Conservation (phyloP, 2,888 invertebrate genomes). For the Calliphora vomitoria region DNA sequence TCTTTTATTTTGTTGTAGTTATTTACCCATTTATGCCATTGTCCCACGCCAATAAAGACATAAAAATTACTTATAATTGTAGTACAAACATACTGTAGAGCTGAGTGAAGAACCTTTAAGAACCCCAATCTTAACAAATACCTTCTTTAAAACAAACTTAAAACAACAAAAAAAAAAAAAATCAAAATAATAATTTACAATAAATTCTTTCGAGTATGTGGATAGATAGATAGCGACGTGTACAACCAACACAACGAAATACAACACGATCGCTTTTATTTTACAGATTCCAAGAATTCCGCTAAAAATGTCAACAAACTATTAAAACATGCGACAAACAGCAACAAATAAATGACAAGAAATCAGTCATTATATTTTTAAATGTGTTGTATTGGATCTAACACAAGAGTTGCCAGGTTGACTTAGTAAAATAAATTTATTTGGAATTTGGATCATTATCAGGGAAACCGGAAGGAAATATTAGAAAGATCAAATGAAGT, state of each 20-base stretch:
- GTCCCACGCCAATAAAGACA: constrained; percentile 79
- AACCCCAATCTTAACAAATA: constrained; percentile 36
- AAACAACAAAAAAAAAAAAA: constrained; percentile 34
- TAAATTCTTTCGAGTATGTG: constrained; percentile 28
- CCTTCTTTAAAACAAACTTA: constrained; percentile 11
- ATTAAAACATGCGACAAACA: constrained; percentile 54
- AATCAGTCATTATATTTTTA: constrained; percentile 3
- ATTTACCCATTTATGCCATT: constrained; percentile 71
- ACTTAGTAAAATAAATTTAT: background rate
- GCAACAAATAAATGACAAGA: constrained; percentile 41
- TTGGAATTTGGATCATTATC: background rate
- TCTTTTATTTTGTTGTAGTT: constrained; percentile 43
- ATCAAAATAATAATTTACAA: constrained; percentile 61
- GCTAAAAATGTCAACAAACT: constrained; percentile 78
- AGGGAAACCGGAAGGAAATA: too few species aligned
- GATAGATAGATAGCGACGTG: constrained; percentile 25
- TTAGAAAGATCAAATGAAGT: too few species aligned
- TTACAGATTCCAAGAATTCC: constrained; percentile 81
- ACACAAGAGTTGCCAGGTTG: background rate
- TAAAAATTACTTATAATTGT: constrained; percentile 49
- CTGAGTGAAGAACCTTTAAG: constrained; percentile 19
- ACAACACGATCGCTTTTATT: constrained; percentile 70
- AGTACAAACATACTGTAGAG: background rate
- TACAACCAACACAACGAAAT: background rate
- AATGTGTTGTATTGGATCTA: constrained; percentile 3